A percentile compares a stretch with the other conserved stretches of the same genome.
These are phyloP conservation scores for Nyctibius grandis DNA, from an alignment of 2,797 vertebrate species.

Conservation along the genomic window DNA sequence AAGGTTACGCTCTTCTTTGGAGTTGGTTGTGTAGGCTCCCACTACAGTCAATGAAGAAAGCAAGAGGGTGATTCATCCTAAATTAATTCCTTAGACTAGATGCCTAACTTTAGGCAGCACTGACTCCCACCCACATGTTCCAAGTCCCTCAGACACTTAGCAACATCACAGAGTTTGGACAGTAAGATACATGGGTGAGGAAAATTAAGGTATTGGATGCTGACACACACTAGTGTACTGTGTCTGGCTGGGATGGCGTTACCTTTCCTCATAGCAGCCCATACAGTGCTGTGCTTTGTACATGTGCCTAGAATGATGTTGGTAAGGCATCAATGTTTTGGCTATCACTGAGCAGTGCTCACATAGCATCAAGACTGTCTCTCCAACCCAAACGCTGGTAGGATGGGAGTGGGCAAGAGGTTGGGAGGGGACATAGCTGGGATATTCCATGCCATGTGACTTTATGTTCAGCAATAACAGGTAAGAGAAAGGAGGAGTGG, in stretches of 20 bases:
- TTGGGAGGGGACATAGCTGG: neutral
- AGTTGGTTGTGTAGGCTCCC: neutral
- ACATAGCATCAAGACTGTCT: neutral
- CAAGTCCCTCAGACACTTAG: neutral
- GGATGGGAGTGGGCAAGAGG: neutral
- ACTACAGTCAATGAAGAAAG: neutral
- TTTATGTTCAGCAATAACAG: neutral
- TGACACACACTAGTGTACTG: neutral
- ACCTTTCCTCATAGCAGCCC: neutral
- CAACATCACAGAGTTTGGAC: neutral
- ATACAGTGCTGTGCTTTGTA: neutral
- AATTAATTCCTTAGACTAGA: neutral
- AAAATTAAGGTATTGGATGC: neutral
- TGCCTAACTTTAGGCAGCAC: neutral
- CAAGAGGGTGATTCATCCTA: neutral
- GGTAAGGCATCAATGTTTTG: neutral
- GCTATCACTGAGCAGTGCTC: neutral
- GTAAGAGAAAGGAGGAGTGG: neutral
- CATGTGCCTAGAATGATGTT: accelerated
- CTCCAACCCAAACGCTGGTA: neutral
- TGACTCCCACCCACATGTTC: neutral
- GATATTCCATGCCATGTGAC: neutral
- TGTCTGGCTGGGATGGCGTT: neutral
- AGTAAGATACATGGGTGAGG: neutral
- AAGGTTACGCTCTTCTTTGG: neutral